Base-by-base conservation (phyloP, 1,140 invertebrate species). In the Anagrus nilaparvatae region DNA sequence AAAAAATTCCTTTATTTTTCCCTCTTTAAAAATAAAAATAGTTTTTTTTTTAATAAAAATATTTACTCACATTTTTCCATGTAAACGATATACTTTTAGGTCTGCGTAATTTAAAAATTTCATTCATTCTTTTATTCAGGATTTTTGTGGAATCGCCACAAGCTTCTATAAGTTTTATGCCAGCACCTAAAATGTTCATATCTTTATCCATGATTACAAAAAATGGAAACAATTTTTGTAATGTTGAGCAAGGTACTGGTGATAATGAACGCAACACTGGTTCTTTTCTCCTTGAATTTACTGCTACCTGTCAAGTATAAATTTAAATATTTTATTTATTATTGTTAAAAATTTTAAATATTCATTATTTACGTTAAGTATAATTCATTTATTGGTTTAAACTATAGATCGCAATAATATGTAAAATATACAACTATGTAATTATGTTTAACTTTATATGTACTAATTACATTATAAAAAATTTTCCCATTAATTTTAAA, bases 191-290 rank as follows among this genome's bases (percentile, higher is more conserved):
- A n/a, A 85, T 73, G 44, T 59, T 67, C 74, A 83, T 76, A 21
- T 72, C 65, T 21, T 70, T 62, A 50, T 77, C 75, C 37, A 83
- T 70, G 18, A 82, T 51, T 2, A 82, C 69, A 2, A 76, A 78
- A 51, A 86, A 87, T 0, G 83, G 83, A 56, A 87, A 88, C 8
- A 88, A 61, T 41, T 81, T 73, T 3, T 86, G 63, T 4, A 87
- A 70, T 16, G 86, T 61, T 20, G 71, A 70, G 29, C 77, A 74
- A 2, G 80, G 75, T 3, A 87, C 74, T 0, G 76, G 56, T 1
- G 77, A 63, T 29, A 86, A 63, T 16, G 73, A 61, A 44, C 67
- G 63, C 3, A 67, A 67, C 1, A 68, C 63, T 47, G 68, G 71
- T 3, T 58, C 55, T 47, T 58, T 60, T 35, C 70, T 71, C 55